Conservation (phyloP, 2,797 vertebrate genomes). For the Galago senegalensis region DNA sequence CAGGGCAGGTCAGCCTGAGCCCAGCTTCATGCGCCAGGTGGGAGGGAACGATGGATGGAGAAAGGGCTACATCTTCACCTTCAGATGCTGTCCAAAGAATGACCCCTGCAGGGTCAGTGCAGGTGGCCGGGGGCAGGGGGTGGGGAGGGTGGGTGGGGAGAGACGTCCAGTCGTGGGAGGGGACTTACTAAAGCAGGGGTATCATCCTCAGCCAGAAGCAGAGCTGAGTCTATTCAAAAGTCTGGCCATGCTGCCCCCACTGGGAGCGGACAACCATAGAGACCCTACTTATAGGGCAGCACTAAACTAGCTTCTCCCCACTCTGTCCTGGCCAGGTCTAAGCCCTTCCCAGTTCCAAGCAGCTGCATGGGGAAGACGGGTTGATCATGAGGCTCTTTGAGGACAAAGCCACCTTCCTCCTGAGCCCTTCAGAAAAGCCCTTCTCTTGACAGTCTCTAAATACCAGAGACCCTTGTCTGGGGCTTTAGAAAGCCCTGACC, state of each 20-base stretch:
- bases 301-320: background rate
- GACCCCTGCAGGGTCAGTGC: background rate
- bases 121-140: background rate
- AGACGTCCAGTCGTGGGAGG: background rate
- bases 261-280: background rate
- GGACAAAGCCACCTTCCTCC: background rate
- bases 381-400: background rate
- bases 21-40: too few relatives aligned
- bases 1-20: rapidly evolving
- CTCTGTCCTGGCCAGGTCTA: background rate
- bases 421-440: background rate
- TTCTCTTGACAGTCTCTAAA: background rate
- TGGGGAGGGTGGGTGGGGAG: background rate
- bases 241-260: background rate
- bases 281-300: background rate
- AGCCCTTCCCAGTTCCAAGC: background rate
- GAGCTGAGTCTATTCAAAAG: background rate
- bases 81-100: background rate
- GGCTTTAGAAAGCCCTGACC: background rate
- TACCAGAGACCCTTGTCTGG: too few relatives aligned
- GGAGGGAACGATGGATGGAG: background rate
- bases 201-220: background rate
- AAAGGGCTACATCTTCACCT: background rate
- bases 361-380: background rate
- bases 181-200: background rate